Evolutionary conservation across 23 tunicate species (phyloP), one percentile per base, ranked within the genome.

Genomic region (Diplosoma virens): DNA sequence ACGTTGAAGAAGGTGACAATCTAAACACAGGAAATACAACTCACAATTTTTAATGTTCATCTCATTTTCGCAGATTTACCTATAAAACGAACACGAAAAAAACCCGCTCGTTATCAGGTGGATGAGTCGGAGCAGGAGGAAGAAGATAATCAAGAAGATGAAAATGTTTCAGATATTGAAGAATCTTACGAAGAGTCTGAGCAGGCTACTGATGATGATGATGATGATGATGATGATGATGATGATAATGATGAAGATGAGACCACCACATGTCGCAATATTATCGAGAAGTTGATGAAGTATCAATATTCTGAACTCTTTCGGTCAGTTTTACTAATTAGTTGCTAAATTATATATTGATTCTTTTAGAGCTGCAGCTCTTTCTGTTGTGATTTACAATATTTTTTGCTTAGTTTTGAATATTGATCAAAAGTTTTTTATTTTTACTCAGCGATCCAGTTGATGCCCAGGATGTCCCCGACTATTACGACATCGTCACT

Each of bases 231-330:
- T 17, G 66, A 52, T 17, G 65, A 73, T 25, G 66, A 28, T 25
- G 81, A 81, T 3, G 47, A 58, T 30, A 58, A 58, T 2, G 16
- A 23, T 7, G 71, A 71, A 33, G 82, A 78, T 31, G 91, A 81
- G 30, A 1, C 73, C 0, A 33, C 71, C 0, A 60, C 33, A 11
- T 87, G 83, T 28, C 73, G 71, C 16, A 69, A 47, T 17, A 81
- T 87, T 9, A 37, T 87, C 31, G 80, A 87, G 30, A 75, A 81
- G 47, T 30, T 87, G 5, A 67, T 69, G 70, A 67, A 60, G 58
- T 87, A 87, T 25, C 74, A 87, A 48, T 87, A 74, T 32, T 41
- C 87, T 2, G 80, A 81, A 28, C 30, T 87, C 5, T 87, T 87
- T 74, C 63, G 86, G 94, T 87, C 9, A 72, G 55, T 33, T 22